These are phyloP conservation scores for Alsophila aescularia DNA, from an alignment of 2,888 invertebrate genomes.

Conservation along the genomic window DNA sequence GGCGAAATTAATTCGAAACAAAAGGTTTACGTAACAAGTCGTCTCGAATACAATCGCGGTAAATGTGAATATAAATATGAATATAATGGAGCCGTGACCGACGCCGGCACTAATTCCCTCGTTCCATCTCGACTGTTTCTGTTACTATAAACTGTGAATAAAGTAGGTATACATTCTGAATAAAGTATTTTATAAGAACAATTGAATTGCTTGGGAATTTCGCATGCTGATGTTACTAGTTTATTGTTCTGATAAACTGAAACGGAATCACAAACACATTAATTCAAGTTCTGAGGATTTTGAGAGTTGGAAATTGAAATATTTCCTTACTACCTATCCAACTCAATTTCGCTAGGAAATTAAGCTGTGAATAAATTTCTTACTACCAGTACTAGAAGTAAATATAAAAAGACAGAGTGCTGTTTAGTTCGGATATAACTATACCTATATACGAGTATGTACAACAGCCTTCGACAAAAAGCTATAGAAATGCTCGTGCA, in stretches of 20 bases:
- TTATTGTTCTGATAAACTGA: slow-evolving; percentile 38
- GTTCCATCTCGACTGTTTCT: slow-evolving; percentile 38
- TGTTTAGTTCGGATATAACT: too few species aligned
- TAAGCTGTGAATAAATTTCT: too few species aligned
- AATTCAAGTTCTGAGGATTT: slow-evolving; percentile 14
- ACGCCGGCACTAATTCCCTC: slow-evolving; percentile 24
- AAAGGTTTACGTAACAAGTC: slow-evolving; percentile 22
- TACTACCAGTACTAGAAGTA: too few species aligned
- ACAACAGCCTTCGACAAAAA: neutral
- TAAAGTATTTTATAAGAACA: slow-evolving; percentile 46
- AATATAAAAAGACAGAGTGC: too few species aligned
- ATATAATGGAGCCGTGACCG: slow-evolving; percentile 30
- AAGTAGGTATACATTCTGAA: slow-evolving; percentile 38
- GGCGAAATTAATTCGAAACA: slow-evolving; percentile 6
- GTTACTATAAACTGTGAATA: slow-evolving; percentile 41
- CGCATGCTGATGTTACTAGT: slow-evolving; percentile 43
- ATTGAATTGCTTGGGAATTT: slow-evolving; percentile 57
- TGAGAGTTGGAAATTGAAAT: slow-evolving; percentile 6
- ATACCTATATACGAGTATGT: neutral
- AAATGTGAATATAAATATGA: slow-evolving; percentile 26
- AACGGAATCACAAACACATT: slow-evolving; percentile 27
- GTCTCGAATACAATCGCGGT: slow-evolving; percentile 7
- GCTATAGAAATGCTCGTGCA: neutral
- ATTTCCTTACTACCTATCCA: too few species aligned
- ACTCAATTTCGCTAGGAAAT: neutral